Percentiles rank a stretch among this genome's conserved stretches.
Evolutionary conservation across 2,113 vertebrate species (phyloP).

Genomic region (Crotalus horridus): DNA sequence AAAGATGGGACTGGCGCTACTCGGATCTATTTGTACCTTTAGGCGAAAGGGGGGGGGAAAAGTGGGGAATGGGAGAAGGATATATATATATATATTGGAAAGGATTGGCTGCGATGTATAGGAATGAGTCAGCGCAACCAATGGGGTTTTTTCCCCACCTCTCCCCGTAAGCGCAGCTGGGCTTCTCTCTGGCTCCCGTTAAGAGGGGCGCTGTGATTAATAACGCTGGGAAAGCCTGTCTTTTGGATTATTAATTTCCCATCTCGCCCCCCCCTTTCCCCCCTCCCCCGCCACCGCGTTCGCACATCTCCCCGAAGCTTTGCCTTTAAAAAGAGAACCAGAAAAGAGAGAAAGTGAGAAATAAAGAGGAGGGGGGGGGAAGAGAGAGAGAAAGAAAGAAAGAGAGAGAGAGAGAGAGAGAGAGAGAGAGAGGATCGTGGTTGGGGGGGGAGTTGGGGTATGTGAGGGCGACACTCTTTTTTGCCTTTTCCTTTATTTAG

Average conservation of each 20-base stretch:
- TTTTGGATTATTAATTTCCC: conserved; percentile 88
- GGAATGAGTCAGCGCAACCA: conserved; percentile 74
- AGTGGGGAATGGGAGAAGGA: no score
- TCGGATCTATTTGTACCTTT: no score
- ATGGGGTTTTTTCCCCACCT: conserved; percentile 71
- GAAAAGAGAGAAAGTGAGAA: not conserved
- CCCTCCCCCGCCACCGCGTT: conserved; percentile 30
- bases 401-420: no score
- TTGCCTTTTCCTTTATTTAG: no score
- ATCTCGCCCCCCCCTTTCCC: conserved; percentile 60
- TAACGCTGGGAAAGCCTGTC: conserved; percentile 80
- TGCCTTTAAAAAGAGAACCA: conserved; percentile 47
- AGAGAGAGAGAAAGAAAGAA: no score
- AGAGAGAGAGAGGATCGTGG: no score
- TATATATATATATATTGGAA: not conserved
- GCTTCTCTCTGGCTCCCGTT: conserved; percentile 70
- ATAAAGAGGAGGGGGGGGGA: no score
- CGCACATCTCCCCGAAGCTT: conserved; percentile 66
- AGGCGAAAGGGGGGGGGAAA: no score
- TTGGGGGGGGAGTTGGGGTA: no score
- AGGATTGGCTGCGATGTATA: conserved; percentile 78
- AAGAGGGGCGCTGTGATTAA: conserved; percentile 80
- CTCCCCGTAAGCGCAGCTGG: conserved; percentile 71
- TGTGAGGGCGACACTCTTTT: not conserved
- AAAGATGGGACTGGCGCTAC: no score